Evolutionary conservation across 2,888 invertebrate species (phyloP).

Genomic region (Tipula helvola): DNA sequence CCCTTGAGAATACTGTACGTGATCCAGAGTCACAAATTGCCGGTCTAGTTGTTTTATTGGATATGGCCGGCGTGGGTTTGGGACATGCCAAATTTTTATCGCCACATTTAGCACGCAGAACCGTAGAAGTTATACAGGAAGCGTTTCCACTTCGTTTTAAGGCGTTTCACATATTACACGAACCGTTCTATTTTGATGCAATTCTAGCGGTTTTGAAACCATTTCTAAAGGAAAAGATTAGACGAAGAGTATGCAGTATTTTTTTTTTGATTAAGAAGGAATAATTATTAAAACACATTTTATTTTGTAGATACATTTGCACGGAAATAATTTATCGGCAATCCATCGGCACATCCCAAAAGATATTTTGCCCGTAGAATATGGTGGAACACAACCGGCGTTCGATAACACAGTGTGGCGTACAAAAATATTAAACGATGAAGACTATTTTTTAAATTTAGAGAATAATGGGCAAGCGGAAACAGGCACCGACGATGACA

Average conservation of each 20-base stretch:
- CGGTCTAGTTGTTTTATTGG: constrained; percentile 32
- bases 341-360: constrained; percentile 55
- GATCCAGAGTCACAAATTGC: constrained; percentile 43
- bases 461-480: constrained; percentile 17
- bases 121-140: constrained; percentile 39
- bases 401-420: constrained; percentile 35
- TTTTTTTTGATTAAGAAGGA: too few species aligned
- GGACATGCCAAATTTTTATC: constrained; percentile 36
- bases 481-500: not conserved
- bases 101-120: constrained; percentile 37
- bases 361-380: constrained; percentile 43
- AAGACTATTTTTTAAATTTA: constrained; percentile 32
- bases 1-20: constrained; percentile 40
- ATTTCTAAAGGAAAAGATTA: constrained; percentile 49
- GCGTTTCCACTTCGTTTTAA: constrained; percentile 53
- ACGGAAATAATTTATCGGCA: constrained; percentile 51
- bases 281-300: not conserved
- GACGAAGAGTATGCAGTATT: constrained; percentile 29
- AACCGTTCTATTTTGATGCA: constrained; percentile 64
- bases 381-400: constrained; percentile 16
- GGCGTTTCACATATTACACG: constrained; percentile 58
- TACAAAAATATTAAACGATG: constrained; percentile 29
- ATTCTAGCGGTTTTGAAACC: constrained; percentile 61
- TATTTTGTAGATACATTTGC: constrained; percentile 43
- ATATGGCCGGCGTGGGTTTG: constrained; percentile 36